phyloP scores from a whole-genome alignment of 92 coral and sea anemone species.

The Pocillopora grandis region DNA sequence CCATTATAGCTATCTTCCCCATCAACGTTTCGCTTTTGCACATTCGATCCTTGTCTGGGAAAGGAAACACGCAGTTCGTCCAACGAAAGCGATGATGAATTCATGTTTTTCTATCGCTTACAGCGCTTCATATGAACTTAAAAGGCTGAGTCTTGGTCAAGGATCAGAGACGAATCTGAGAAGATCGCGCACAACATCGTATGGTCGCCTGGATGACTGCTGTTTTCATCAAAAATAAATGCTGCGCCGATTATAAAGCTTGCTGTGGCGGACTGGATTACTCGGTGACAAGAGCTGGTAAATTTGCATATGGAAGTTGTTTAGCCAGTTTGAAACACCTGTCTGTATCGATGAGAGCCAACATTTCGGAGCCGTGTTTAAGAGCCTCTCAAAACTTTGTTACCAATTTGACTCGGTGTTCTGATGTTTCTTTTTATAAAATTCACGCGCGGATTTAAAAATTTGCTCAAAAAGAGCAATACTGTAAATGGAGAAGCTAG shows the following conservation, averaged over 20 bases:
- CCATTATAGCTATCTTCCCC: neutral
- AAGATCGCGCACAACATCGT: neutral
- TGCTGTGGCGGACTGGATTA: neutral
- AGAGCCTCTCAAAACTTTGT: too few species aligned
- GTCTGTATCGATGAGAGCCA: neutral
- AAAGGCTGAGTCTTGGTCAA: neutral
- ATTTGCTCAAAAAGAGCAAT: neutral
- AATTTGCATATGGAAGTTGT: conserved; percentile 34
- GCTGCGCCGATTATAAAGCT: neutral
- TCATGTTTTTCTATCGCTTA: neutral
- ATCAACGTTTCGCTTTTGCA: neutral
- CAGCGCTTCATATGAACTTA: neutral
- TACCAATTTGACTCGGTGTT: too few species aligned
- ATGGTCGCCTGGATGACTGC: neutral
- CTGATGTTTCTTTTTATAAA: neutral
- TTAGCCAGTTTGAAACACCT: conserved; percentile 11
- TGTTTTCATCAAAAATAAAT: neutral
- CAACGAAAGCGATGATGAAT: conserved; percentile 12
- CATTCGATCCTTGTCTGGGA: neutral
- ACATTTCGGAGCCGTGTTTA: neutral
- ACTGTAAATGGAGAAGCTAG: neutral
- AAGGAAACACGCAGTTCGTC: conserved; percentile 25
- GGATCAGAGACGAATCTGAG: neutral
- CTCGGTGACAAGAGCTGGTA: neutral
- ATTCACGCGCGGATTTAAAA: neutral